Evolutionary conservation across 2,113 vertebrate species (phyloP).

Genomic region (Ahaetulla prasina): DNA sequence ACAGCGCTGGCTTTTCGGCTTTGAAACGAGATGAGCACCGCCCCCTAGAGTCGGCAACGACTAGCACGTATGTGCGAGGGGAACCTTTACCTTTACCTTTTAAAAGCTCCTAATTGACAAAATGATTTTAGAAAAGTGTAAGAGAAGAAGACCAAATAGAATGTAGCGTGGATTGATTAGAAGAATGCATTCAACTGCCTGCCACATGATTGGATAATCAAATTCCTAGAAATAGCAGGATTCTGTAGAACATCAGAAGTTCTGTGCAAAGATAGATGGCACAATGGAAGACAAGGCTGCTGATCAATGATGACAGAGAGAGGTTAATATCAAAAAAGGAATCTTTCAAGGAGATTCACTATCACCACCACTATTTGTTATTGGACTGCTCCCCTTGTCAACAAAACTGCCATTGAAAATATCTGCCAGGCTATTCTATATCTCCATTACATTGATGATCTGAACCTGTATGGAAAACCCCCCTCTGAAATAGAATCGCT

Average conservation of each 20-base stretch:
- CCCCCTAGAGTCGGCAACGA: too few relatives aligned
- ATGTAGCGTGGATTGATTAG: not conserved
- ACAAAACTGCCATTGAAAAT: not conserved
- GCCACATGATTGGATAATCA: not conserved
- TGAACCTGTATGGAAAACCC: not conserved
- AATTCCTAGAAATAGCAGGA: not conserved
- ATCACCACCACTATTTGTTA: not conserved
- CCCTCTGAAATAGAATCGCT: not conserved
- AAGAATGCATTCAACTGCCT: not conserved
- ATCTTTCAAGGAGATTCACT: not conserved
- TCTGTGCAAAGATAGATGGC: too few relatives aligned
- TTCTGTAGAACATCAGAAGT: not conserved
- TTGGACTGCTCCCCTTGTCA: not conserved
- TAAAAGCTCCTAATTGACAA: not conserved
- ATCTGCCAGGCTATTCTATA: not conserved
- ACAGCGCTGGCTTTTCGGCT: too few relatives aligned
- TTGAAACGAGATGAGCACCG: too few relatives aligned
- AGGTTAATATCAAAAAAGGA: not conserved
- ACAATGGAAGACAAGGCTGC: not conserved
- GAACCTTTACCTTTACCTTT: too few relatives aligned
- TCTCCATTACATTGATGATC: not conserved
- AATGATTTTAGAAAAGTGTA: not conserved
- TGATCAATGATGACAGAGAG: not conserved
- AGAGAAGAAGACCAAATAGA: not conserved
- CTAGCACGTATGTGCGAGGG: too few relatives aligned